These are phyloP conservation scores for Sarcophaga bullata DNA, from an alignment of 1,140 invertebrate species.

Conservation along the genomic window DNA sequence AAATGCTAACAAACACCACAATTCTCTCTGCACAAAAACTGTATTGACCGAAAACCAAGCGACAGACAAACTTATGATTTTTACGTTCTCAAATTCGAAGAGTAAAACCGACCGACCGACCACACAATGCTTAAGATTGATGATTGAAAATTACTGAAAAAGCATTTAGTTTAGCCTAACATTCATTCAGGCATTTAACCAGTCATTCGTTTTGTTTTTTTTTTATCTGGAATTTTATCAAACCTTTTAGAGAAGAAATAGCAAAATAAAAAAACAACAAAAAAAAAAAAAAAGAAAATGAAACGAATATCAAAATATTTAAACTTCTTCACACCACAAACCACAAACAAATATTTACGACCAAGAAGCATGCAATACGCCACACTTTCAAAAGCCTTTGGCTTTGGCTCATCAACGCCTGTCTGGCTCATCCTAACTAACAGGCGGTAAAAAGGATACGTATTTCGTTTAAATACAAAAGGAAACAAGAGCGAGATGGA, in stretches of 20 bases:
- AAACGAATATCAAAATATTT: conserved; percentile 1
- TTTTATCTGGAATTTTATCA: no score
- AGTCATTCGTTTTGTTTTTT: no score
- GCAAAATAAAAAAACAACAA: no score
- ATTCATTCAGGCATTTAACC: no score
- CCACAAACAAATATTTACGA: not conserved
- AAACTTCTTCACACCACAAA: not conserved
- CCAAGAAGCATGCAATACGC: not conserved
- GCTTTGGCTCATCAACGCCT: not conserved
- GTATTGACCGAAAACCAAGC: not conserved
- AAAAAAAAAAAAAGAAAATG: not conserved
- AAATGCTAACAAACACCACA: no score
- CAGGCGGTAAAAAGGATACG: no score
- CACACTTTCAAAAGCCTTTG: not conserved
- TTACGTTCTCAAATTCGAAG: not conserved
- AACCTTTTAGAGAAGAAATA: no score
- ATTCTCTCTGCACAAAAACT: not conserved
- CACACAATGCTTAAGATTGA: conserved; percentile 17
- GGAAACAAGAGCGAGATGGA: no score
- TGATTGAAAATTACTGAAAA: conserved; percentile 27
- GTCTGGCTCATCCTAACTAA: not conserved
- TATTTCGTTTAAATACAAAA: no score
- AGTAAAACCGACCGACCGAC: not conserved
- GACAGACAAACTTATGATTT: not conserved
- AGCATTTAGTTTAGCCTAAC: not conserved